These are phyloP conservation scores for Papilio machaon DNA, from an alignment of 1,140 invertebrate genomes.

Conservation along the genomic window DNA sequence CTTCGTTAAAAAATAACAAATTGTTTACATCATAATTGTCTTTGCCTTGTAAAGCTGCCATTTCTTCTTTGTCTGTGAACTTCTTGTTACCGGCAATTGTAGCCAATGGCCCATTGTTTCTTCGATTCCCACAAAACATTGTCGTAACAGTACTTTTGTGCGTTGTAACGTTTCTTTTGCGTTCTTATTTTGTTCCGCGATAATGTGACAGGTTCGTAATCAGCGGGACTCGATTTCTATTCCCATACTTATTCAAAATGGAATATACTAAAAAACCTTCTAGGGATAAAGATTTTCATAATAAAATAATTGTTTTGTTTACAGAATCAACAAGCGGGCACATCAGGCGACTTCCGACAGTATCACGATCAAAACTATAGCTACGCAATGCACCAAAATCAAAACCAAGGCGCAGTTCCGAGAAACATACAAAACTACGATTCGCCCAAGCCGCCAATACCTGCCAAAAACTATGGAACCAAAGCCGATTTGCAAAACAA, in stretches of 20 bases:
- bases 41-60: conserved; percentile 21
- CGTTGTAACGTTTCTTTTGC: conserved; percentile 22
- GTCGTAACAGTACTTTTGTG: conserved; percentile 36
- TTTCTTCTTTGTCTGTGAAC: conserved; percentile 23
- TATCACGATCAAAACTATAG: conserved; percentile 75
- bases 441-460: conserved; percentile 75
- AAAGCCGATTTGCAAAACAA: conserved; percentile 74
- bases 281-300: neutral
- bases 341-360: conserved; percentile 74
- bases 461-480: conserved; percentile 72
- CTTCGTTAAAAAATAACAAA: conserved; percentile 41
- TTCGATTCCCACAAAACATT: conserved; percentile 39
- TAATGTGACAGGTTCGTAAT: conserved; percentile 17
- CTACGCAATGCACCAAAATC: conserved; percentile 75
- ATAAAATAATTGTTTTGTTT: conserved; percentile 35
- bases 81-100: conserved; percentile 1
- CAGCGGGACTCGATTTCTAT: conserved; percentile 17
- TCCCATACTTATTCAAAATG: neutral
- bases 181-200: conserved; percentile 17
- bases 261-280: no score
- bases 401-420: conserved; percentile 64
- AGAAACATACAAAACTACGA: conserved; percentile 70
- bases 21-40: conserved; percentile 38
- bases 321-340: conserved; percentile 74
- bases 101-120: conserved; percentile 25